These are phyloP conservation scores for Dermochelys coriacea DNA, from an alignment of 2,797 vertebrate species.

Conservation along the genomic window DNA sequence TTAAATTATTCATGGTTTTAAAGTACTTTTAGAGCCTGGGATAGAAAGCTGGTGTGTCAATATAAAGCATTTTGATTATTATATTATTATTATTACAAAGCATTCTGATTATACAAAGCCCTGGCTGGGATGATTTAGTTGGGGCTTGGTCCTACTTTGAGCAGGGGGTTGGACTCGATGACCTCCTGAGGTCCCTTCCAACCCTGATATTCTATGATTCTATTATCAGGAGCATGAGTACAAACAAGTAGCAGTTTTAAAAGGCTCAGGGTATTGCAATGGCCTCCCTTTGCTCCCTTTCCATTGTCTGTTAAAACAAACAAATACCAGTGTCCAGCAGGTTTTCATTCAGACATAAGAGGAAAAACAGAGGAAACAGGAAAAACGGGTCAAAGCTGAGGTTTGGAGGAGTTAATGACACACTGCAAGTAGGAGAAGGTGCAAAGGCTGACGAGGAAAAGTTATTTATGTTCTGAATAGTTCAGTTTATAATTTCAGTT, in stretches of 20 bases:
- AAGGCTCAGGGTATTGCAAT: neutral
- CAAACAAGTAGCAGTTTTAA: fast-evolving
- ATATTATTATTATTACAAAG: no score
- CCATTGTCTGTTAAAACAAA: neutral
- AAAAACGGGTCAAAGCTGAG: neutral
- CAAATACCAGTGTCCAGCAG: neutral
- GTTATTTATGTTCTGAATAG: neutral
- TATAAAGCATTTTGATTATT: neutral
- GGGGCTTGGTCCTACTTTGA: no score
- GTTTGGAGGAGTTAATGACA: neutral
- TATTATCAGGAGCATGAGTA: neutral
- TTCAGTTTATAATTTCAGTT: neutral
- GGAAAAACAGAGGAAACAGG: neutral
- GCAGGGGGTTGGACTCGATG: no score
- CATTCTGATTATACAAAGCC: no score
- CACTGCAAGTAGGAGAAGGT: neutral
- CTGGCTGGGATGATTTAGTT: no score
- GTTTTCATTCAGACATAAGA: neutral
- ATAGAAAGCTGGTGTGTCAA: neutral
- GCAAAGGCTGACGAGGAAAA: neutral
- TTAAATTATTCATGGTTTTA: neutral
- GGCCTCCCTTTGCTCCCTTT: neutral
- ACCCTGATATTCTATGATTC: no score
- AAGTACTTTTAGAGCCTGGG: neutral
- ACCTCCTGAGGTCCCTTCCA: no score